Percentiles rank a stretch among this genome's conserved stretches.
Evolutionary conservation across 1,140 invertebrate species (phyloP).

Genomic region (Lordiphosa collinella): DNA sequence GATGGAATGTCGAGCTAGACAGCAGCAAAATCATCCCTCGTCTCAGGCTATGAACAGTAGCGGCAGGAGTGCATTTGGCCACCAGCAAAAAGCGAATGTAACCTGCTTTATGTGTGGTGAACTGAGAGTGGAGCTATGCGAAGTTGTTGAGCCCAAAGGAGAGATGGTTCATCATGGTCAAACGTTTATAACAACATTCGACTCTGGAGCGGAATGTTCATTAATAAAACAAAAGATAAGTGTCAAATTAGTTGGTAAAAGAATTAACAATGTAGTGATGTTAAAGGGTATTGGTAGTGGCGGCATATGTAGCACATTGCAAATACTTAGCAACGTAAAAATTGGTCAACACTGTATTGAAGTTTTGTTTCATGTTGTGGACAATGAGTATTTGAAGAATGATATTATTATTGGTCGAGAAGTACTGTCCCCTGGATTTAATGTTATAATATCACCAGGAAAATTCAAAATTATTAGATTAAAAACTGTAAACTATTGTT

Average conservation of each 20-base stretch:
- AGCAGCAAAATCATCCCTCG: conserved; percentile 11
- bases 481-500: conserved; percentile 1
- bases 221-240: conserved; percentile 11
- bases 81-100: conserved; percentile 7
- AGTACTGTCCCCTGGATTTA: conserved; percentile 15
- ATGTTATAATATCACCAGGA: conserved; percentile 17
- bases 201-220: conserved; percentile 14
- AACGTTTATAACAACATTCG: conserved; percentile 5
- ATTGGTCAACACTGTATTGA: conserved; percentile 21
- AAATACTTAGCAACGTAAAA: not conserved
- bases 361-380: conserved; percentile 29
- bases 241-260: conserved; percentile 10
- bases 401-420: conserved; percentile 34
- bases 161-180: conserved; percentile 10
- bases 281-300: not conserved
- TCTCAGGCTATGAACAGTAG: conserved; percentile 6
- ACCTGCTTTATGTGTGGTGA: conserved; percentile 18
- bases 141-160: conserved; percentile 17
- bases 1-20: conserved; percentile 11
- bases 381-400: conserved; percentile 22
- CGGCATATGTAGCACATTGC: not conserved
- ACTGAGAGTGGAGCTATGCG: conserved; percentile 9
- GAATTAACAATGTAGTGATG: not conserved
- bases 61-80: conserved; percentile 11
- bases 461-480: conserved; percentile 28